Evolutionary conservation across 2,888 invertebrate genomes (phyloP).

Genomic region (Drosophila nr. perissopoda): DNA sequence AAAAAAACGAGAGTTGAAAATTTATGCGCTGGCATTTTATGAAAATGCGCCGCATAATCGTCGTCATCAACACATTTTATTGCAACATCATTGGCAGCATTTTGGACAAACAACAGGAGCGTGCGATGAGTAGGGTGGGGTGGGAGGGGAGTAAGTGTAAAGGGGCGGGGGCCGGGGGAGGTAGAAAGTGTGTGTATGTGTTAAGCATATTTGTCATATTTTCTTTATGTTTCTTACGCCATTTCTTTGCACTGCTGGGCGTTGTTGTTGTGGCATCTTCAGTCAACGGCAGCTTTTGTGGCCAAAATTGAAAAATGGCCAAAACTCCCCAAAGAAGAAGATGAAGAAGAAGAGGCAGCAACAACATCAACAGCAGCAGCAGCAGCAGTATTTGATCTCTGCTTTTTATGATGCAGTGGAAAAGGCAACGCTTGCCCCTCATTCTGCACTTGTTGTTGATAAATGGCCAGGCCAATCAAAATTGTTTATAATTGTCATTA

Average conservation of each 20-base stretch:
- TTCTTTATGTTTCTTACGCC: slow-evolving; percentile 41
- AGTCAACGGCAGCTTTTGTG: slow-evolving; percentile 43
- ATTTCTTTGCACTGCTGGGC: slow-evolving; percentile 7
- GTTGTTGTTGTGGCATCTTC: slow-evolving; percentile 38
- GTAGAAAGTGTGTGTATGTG: background rate
- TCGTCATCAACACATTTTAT: slow-evolving; percentile 73
- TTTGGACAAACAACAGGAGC: background rate
- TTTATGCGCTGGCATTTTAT: slow-evolving; percentile 55
- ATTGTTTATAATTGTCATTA: slow-evolving; percentile 78
- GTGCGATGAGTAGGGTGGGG: background rate
- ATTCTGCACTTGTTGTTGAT: slow-evolving; percentile 54
- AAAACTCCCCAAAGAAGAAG: slow-evolving; percentile 13
- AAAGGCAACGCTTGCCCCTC: background rate
- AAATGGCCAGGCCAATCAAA: slow-evolving; percentile 73
- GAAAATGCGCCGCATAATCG: slow-evolving; percentile 72
- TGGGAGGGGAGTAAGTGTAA: background rate
- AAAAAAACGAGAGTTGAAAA: slow-evolving; percentile 49
- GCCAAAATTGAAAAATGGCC: slow-evolving; percentile 61
- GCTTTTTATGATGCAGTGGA: slow-evolving; percentile 67
- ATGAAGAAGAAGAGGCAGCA: slow-evolving; percentile 13
- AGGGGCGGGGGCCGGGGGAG: background rate
- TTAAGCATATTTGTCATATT: slow-evolving; percentile 57
- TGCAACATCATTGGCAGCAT: slow-evolving; percentile 73
- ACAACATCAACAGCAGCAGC: slow-evolving; percentile 21
- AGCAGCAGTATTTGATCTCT: slow-evolving; percentile 57